Percentiles rank a stretch among this genome's conserved stretches.
These are phyloP conservation scores for Gymnodraco acuticeps DNA, from an alignment of 2,797 vertebrate species.

Conservation along the genomic window DNA sequence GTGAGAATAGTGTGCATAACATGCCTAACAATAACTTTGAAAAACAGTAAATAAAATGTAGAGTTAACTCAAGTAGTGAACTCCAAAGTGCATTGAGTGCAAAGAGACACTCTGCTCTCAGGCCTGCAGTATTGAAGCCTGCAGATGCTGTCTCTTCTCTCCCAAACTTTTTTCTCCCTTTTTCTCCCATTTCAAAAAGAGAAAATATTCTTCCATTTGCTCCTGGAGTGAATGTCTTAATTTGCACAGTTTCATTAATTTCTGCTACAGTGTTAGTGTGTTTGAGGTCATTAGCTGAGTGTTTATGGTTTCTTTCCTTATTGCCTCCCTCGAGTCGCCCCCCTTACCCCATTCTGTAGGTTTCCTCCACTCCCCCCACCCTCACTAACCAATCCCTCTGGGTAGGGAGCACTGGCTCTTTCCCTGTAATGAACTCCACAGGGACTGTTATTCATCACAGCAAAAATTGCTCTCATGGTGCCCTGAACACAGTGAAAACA, in stretches of 20 bases:
- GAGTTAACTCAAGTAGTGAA: too few relatives aligned
- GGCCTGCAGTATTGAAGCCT: neutral
- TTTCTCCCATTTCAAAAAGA: neutral
- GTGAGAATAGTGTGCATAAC: too few relatives aligned
- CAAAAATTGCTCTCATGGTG: slow-evolving; percentile 83
- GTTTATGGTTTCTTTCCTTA: slow-evolving; percentile 61
- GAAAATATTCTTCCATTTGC: slow-evolving; percentile 5
- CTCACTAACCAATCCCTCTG: slow-evolving; percentile 62
- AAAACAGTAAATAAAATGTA: too few relatives aligned
- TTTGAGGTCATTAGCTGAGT: slow-evolving; percentile 76
- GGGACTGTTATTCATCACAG: slow-evolving; percentile 81
- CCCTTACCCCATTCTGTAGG: slow-evolving; percentile 31
- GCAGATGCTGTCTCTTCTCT: neutral
- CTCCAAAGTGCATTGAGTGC: too few relatives aligned
- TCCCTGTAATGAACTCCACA: slow-evolving; percentile 85
- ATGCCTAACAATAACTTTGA: too few relatives aligned
- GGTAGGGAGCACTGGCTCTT: slow-evolving; percentile 59
- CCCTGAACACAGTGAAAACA: slow-evolving; percentile 77
- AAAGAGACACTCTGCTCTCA: neutral
- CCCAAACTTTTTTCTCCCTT: neutral
- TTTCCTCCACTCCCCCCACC: slow-evolving; percentile 33
- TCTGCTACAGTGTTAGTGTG: slow-evolving; percentile 50
- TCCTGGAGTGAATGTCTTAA: slow-evolving; percentile 26
- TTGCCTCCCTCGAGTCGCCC: slow-evolving; percentile 40
- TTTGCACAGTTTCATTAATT: slow-evolving; percentile 47